Conservation (phyloP, 2,113 vertebrate species). For the Gnathonemus echidnorhynchus region DNA sequence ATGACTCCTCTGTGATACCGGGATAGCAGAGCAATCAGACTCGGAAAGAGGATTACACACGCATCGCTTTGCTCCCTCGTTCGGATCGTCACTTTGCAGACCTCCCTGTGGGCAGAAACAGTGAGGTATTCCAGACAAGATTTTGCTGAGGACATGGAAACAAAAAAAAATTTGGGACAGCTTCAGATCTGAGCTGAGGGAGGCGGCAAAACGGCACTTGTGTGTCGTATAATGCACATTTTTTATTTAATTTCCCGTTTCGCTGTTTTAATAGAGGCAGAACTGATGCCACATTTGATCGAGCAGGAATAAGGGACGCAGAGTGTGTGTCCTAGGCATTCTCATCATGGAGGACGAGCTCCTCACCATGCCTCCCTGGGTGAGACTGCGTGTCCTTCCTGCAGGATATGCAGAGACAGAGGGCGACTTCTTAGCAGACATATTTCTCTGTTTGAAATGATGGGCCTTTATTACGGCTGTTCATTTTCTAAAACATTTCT, state of each 20-base stretch:
- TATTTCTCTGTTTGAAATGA: neutral
- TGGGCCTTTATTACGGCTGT: neutral
- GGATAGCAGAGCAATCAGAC: slow-evolving; percentile 44
- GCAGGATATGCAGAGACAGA: neutral
- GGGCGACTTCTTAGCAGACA: neutral
- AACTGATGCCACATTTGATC: neutral
- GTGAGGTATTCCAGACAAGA: neutral
- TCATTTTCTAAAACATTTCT: slow-evolving; percentile 1
- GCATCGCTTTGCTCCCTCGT: slow-evolving; percentile 16
- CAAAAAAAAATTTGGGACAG: neutral
- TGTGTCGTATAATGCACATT: neutral
- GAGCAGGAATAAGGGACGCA: neutral
- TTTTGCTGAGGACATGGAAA: neutral
- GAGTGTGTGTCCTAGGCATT: neutral
- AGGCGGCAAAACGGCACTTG: neutral
- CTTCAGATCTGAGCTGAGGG: neutral
- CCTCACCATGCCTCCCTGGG: neutral
- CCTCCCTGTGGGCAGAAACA: neutral
- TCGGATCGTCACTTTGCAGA: neutral
- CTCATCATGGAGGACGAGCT: neutral
- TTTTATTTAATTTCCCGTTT: neutral
- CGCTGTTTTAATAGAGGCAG: neutral
- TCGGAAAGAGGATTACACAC: slow-evolving; percentile 38
- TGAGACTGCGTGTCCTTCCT: neutral
- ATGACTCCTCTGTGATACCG: slow-evolving; percentile 41